Evolutionary conservation across 2,113 vertebrate species (phyloP), one percentile per base, ranked within the genome.

Genomic region (Embiotoca jacksoni): DNA sequence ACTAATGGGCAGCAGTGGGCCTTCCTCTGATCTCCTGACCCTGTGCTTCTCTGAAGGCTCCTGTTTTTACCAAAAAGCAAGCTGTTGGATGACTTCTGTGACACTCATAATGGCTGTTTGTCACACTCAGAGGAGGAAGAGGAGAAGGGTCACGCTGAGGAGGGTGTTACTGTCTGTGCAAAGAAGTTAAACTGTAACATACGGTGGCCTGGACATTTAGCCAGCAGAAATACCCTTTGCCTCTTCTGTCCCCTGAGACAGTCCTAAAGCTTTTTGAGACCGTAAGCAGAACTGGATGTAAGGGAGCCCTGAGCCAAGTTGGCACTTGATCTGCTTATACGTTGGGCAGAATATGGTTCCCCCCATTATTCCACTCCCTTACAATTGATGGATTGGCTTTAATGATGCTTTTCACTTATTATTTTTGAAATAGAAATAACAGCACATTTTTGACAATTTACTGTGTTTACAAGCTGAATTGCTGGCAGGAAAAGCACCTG

Each of bases 11-110:
- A n/a, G 0, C 49, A 50, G 11, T 49, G 6, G 0, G 39, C 4
- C 54, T 31, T 41, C 31, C 5, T 32, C 23, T 55, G 23, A 13
- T 55, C 53, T 55, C 53, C 8, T 13, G 4, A 3, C 53, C 14
- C 13, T 44, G 66, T 5, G 55, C 64, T 47, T 36, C 63, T 69
- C 46, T 73, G 68, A 85, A 31, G 35, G 63, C 36, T 15, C 0
- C 56, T 59, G 32, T 35, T 58, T 67, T 53, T 36, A 47, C n/a
- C 70, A 57, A 15, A 60, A 67, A 33, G 30, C 33, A 54, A 53
- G n/a, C 11, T 7, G 5, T 37, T 47, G 32, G 47, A 68, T 54
- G 62, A 50, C 47, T 55, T 53, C 32, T 55, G n/a, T 66, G 52
- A 41, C 52, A 52, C 35, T 31, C 15, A 3, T 56, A 36, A 59